A percentile compares a stretch with the other conserved stretches of the same genome.
These are phyloP conservation scores for Globia sparganii DNA, from an alignment of 2,888 invertebrate genomes.

Conservation along the genomic window DNA sequence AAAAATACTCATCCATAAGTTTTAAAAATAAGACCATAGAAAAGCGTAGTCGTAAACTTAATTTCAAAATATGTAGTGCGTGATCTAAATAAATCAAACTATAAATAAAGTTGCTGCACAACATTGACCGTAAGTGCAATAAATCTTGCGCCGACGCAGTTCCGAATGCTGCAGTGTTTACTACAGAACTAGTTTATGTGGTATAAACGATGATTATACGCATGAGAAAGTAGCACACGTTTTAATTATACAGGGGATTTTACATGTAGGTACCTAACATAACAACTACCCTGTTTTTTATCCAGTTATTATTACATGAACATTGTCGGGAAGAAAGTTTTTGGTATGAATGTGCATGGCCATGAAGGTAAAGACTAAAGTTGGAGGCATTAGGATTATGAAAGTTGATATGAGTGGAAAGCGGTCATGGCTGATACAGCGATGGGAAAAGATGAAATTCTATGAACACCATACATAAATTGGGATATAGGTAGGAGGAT, in stretches of 20 bases:
- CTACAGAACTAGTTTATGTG: slow-evolving; percentile 33
- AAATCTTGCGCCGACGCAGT: slow-evolving; percentile 33
- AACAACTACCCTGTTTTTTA: slow-evolving; percentile 6
- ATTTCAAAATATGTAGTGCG: not conserved
- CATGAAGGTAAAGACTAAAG: not conserved
- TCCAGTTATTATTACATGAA: not conserved
- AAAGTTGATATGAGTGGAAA: not conserved
- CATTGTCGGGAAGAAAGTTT: slow-evolving; percentile 2
- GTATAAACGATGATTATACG: slow-evolving; percentile 17
- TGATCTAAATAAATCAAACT: slow-evolving; percentile 17
- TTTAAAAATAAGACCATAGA: not conserved
- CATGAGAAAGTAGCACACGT: slow-evolving; percentile 43
- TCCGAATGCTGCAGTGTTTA: slow-evolving; percentile 33
- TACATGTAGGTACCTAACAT: not conserved
- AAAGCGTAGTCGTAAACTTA: not conserved
- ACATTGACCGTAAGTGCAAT: slow-evolving; percentile 35
- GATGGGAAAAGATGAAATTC: not conserved
- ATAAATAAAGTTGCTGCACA: slow-evolving; percentile 24
- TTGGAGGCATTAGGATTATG: not conserved
- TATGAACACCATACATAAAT: not conserved
- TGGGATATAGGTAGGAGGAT: not conserved
- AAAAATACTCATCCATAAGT: not conserved
- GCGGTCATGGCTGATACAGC: not conserved
- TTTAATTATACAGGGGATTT: slow-evolving; percentile 26
- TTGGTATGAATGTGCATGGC: not conserved